Base-by-base conservation (phyloP, 1,140 invertebrate species). In the Xylocopa sonorina region DNA sequence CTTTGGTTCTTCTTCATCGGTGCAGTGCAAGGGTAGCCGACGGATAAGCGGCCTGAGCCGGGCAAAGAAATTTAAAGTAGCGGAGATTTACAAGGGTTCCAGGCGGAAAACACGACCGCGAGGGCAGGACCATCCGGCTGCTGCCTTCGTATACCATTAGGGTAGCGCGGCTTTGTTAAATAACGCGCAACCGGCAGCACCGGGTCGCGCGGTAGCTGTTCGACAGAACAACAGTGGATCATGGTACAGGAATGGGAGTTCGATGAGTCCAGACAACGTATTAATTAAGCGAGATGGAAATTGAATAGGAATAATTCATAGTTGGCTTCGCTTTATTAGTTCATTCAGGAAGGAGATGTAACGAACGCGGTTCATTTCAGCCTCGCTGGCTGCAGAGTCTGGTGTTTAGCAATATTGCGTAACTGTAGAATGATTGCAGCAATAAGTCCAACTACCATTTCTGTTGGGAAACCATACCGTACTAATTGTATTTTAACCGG, bases 401-500 rank as follows among this genome's bases (percentile, higher is more conserved):
- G 63, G 43, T 62, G 43, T 78, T 71, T 62, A 78, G 66, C 46
- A 78, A 71, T 60, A 78, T 78, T 62, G 75, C 67, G 75, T 78
- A 78, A 71, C 67, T 7, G 46, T n/a, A 62, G 75, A 78, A 78
- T 51, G 55, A 78, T 78, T 51, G 75, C 21, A 51, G 67, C 75
- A 69, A 58, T 60, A 60, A 78, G 75, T 71, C 67, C 24, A 3
- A n/a, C 29, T 57, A 38, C 60, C 41, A 38, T 29, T 9, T 16
- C 32, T 9, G 29, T 29, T 16, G 46, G n/a, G 53, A 78, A 78
- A 57, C 67, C 55, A 48, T 71, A n/a, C 67, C 18, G 32, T 41
- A 60, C 75, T 78, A 78, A 78, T 78, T 78, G 67, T 78, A 78
- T 60, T 78, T 78, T 78, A 78, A 78, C 53, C 55, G 29, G 43